Evolutionary conservation across 1,140 invertebrate genomes (phyloP).

Genomic region (Pinna nobilis): DNA sequence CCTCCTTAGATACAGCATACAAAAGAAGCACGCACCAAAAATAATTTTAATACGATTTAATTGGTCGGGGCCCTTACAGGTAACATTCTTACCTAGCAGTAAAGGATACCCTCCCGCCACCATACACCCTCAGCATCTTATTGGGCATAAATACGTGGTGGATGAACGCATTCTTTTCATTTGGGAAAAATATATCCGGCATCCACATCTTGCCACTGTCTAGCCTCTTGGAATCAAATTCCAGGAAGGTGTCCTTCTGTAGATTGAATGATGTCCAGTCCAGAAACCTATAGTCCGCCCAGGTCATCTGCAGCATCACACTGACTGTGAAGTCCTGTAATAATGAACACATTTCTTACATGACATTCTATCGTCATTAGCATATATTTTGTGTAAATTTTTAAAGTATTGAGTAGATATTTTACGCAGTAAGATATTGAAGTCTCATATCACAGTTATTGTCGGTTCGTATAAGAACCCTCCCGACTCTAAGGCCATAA

Average conservation of each 20-base stretch:
- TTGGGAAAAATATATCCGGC: slow-evolving; percentile 75
- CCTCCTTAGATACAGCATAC: background rate
- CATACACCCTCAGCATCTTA: slow-evolving; percentile 72
- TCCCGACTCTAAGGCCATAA: too few relatives aligned
- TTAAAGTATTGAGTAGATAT: too few relatives aligned
- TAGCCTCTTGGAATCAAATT: slow-evolving; percentile 60
- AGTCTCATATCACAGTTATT: too few relatives aligned
- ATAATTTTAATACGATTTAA: background rate
- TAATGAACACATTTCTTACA: too few relatives aligned
- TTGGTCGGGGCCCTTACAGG: background rate
- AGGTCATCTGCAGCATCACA: slow-evolving; percentile 58
- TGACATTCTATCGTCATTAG: too few relatives aligned
- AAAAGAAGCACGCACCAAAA: background rate
- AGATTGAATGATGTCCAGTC: slow-evolving; percentile 25
- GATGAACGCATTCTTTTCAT: slow-evolving; percentile 74
- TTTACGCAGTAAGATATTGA: too few relatives aligned
- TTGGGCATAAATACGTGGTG: slow-evolving; percentile 75
- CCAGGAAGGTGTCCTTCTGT: slow-evolving; percentile 43
- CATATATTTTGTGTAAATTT: too few relatives aligned
- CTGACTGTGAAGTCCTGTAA: slow-evolving; percentile 62
- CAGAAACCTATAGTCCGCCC: slow-evolving; percentile 54
- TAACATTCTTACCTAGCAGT: slow-evolving; percentile 70
- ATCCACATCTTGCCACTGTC: slow-evolving; percentile 71
- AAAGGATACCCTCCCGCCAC: slow-evolving; percentile 72
- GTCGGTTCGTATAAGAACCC: too few relatives aligned